Percentiles rank a stretch among this genome's conserved stretches.
phyloP scores from a whole-genome alignment of 2,113 vertebrate genomes.

The Lates calcarifer region DNA sequence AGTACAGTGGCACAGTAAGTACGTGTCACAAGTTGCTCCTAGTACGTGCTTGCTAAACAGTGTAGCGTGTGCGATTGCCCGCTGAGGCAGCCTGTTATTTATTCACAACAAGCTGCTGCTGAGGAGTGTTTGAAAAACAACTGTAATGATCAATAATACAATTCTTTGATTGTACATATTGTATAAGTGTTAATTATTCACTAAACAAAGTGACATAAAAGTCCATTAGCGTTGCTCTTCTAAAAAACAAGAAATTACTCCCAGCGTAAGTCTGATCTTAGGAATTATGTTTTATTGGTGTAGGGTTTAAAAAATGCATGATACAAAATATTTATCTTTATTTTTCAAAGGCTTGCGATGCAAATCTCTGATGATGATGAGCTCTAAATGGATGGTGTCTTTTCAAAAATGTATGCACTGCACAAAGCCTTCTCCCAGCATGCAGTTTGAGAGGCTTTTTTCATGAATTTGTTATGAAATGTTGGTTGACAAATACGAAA shows the following conservation, averaged over 20 bases:
- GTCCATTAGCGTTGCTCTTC: slow-evolving; percentile 78
- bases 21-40: neutral
- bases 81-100: slow-evolving; percentile 51
- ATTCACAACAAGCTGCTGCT: slow-evolving; percentile 66
- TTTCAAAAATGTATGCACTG: slow-evolving; percentile 84
- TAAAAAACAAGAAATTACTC: slow-evolving; percentile 65
- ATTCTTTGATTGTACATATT: slow-evolving; percentile 71
- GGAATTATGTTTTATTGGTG: slow-evolving; percentile 75
- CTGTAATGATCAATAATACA: slow-evolving; percentile 80
- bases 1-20: neutral
- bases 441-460: slow-evolving; percentile 81
- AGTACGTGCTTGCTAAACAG: slow-evolving; percentile 36
- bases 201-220: slow-evolving; percentile 81
- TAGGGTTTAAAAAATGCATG: slow-evolving; percentile 81
- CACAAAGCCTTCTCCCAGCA: slow-evolving; percentile 77
- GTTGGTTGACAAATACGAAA: slow-evolving; percentile 87
- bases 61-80: neutral
- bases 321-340: slow-evolving; percentile 85
- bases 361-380: slow-evolving; percentile 82
- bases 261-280: slow-evolving; percentile 62
- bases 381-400: slow-evolving; percentile 82
- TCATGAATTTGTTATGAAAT: slow-evolving; percentile 87
- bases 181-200: slow-evolving; percentile 85
- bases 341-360: slow-evolving; percentile 74
- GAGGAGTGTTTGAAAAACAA: slow-evolving; percentile 71